Evolutionary conservation across 2,113 vertebrate genomes (phyloP), one percentile per base, ranked within the genome.

Genomic region (Petromus typicus): DNA sequence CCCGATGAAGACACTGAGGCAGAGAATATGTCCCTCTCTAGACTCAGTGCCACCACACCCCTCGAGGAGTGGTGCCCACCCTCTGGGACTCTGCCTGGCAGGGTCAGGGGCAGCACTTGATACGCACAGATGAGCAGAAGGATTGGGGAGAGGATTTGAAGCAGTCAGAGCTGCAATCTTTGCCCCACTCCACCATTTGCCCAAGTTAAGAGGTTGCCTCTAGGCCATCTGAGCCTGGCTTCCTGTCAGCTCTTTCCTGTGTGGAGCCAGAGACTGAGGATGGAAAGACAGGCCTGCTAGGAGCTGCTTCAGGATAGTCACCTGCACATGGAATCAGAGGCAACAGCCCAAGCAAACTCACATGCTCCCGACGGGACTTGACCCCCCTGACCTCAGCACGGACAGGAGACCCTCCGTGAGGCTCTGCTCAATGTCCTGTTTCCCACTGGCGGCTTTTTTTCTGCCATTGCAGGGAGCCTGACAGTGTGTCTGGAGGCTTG

Each of bases 341-440:
- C 13, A 23, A 20, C 1, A 8, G 5, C 3, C 76, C 66, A 71
- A 59, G 48, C 0, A 5, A 64, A 7, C 16, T n/a, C 34, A 20
- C 0, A 0, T 4, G 43, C 45, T 75, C 16, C 61, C 7, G 3
- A 6, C 32, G 1, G 51, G 23, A 20, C 8, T 0, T 40, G 45
- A 23, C 63, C 18, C 13, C 13, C 56, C 40, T 34, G 17, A 73
- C 34, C 54, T 64, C 61, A 34, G 25, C n/a, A 14, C 14, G 2
- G 40, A 61, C 32, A 37, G 37, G 45, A 23, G 14, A 32, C 22
- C 20, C 22, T 22, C n/a, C 14, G 10, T 0, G 0, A 89, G 30
- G n/a, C 56, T 32, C 37, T 37, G 45, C 18, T 27, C 40, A 5
- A 7, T 1, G 11, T 6, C 37, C 69, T 61, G 1, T 13, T 32